Percentiles rank a stretch among this genome's conserved stretches.
These are phyloP conservation scores for Altica lythri DNA, from an alignment of 2,888 invertebrate species.

Conservation along the genomic window DNA sequence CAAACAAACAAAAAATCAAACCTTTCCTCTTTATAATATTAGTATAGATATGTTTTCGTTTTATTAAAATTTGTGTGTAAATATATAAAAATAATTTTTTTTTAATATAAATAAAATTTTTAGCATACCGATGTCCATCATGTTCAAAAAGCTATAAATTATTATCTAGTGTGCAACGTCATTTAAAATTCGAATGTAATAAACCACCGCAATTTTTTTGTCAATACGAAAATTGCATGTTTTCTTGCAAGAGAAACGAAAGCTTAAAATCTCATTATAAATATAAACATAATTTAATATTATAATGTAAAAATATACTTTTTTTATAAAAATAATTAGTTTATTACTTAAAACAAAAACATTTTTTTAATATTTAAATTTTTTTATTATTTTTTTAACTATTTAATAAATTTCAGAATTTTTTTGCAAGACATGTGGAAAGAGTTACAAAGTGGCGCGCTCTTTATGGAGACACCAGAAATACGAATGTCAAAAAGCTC, in stretches of 20 bases:
- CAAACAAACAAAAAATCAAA: no score
- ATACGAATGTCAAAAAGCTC: slow-evolving; percentile 46
- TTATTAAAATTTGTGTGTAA: no score
- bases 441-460: slow-evolving; percentile 43
- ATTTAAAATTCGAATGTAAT: slow-evolving; percentile 26
- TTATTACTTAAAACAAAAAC: background rate
- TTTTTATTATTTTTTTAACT: background rate
- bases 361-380: background rate
- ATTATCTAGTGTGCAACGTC: slow-evolving; percentile 7
- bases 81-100: no score
- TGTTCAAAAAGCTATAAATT: slow-evolving; percentile 19
- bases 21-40: no score
- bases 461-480: slow-evolving; percentile 46
- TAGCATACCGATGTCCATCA: slow-evolving; percentile 8
- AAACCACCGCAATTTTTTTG: slow-evolving; percentile 17
- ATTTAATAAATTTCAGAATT: slow-evolving; percentile 28
- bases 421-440: slow-evolving; percentile 41
- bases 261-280: slow-evolving; percentile 53
- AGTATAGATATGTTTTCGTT: no score
- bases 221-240: background rate
- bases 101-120: no score
- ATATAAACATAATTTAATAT: slow-evolving; percentile 56
- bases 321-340: background rate
- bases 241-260: slow-evolving; percentile 56
- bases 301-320: background rate